Conservation (phyloP, 2,797 vertebrate species). For the Emydoidea blandingii region DNA sequence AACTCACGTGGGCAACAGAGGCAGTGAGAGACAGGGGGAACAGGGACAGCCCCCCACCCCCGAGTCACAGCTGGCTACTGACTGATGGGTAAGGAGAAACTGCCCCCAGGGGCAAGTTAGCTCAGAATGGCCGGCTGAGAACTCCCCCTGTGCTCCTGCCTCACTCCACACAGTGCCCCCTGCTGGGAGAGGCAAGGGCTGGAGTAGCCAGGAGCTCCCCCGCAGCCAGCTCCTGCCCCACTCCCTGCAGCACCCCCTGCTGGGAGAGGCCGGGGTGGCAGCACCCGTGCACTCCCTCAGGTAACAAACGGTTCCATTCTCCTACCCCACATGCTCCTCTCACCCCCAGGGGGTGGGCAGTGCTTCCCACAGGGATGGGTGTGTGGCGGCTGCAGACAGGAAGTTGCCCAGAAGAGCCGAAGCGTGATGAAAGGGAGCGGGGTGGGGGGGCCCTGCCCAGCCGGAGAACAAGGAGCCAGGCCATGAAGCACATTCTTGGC, state of each 20-base stretch:
- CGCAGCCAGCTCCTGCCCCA: background rate
- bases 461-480: background rate
- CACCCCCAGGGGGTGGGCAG: slow-evolving; percentile 54
- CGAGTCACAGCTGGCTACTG: background rate
- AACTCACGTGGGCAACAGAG: background rate
- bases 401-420: slow-evolving; percentile 51
- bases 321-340: slow-evolving; percentile 16
- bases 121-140: background rate
- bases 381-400: slow-evolving; percentile 68
- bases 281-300: background rate
- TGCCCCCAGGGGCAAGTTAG: background rate
- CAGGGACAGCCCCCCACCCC: background rate
- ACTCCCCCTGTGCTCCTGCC: too few species aligned
- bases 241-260: background rate
- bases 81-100: background rate
- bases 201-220: background rate
- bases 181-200: background rate
- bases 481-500: background rate
- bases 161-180: background rate
- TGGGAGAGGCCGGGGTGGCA: background rate
- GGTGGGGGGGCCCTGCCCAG: background rate
- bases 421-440: background rate
- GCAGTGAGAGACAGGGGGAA: background rate
- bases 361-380: slow-evolving; percentile 55
- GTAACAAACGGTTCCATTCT: background rate